Evolutionary conservation across 1,140 invertebrate species (phyloP).

Genomic region (Lasioglossum baleicum): DNA sequence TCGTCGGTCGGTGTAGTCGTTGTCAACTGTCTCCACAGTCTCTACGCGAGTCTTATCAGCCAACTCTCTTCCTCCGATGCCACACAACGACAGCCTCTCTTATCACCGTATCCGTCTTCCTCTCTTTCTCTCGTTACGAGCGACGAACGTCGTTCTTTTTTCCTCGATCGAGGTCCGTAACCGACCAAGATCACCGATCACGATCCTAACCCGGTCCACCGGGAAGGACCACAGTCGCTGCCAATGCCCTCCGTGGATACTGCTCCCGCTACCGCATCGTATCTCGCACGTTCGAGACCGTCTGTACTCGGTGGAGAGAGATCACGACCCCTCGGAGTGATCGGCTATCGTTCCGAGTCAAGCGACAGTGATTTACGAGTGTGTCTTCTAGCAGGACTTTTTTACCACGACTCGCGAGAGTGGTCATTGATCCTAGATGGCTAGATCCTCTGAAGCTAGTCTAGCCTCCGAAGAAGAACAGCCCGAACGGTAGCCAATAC

Average conservation of each 20-base stretch:
- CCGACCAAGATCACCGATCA: not conserved
- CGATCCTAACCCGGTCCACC: not conserved
- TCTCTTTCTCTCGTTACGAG: slow-evolving; percentile 39
- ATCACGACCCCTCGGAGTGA: slow-evolving; percentile 23
- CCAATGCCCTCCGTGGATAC: not conserved
- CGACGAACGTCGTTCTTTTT: too few species aligned
- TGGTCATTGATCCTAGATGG: slow-evolving; percentile 21
- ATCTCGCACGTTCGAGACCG: too few species aligned
- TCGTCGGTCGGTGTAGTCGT: not conserved
- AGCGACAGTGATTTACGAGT: not conserved
- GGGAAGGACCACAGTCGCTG: not conserved
- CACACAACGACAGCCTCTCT: not conserved
- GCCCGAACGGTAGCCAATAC: too few species aligned
- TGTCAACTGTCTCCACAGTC: not conserved
- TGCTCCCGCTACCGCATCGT: too few species aligned
- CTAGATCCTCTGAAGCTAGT: not conserved
- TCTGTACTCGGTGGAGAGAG: not conserved
- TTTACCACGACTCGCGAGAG: not conserved
- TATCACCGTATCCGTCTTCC: too few species aligned
- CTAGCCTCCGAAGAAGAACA: too few species aligned
- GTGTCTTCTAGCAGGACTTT: not conserved
- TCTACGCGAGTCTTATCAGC: slow-evolving; percentile 37
- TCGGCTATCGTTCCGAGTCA: slow-evolving; percentile 7
- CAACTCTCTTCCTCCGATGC: slow-evolving; percentile 24
- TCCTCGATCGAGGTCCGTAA: too few species aligned